These are phyloP conservation scores for Novumbra hubbsi DNA, from an alignment of 2,797 vertebrate genomes.

Conservation along the genomic window DNA sequence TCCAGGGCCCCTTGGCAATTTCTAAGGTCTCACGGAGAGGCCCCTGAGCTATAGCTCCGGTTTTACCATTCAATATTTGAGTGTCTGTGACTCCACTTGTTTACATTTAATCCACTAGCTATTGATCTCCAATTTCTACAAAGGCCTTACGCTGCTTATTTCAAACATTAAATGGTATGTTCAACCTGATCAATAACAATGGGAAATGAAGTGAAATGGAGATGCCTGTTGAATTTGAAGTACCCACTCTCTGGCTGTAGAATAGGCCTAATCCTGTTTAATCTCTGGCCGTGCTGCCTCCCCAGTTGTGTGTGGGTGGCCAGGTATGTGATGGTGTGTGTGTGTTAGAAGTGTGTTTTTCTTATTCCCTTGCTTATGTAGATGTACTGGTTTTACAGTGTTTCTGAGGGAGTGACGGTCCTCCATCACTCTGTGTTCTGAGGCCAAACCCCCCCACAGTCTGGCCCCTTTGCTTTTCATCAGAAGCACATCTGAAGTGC, in stretches of 20 bases:
- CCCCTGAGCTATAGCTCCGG: constrained; percentile 26
- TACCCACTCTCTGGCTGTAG: constrained; percentile 30
- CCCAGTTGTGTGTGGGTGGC: constrained; percentile 13
- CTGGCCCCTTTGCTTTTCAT: neutral
- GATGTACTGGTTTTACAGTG: neutral
- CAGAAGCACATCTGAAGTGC: neutral
- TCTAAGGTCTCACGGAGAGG: constrained; percentile 40
- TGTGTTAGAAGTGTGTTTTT: neutral
- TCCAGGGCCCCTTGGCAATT: constrained; percentile 40
- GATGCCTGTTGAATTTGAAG: constrained; percentile 59
- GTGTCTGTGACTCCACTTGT: constrained; percentile 73
- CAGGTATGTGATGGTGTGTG: constrained; percentile 11
- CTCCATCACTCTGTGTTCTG: neutral
- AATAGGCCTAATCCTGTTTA: constrained; percentile 31
- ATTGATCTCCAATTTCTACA: constrained; percentile 78
- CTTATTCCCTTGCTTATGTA: neutral
- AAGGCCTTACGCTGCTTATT: constrained; percentile 62
- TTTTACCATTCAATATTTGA: constrained; percentile 61
- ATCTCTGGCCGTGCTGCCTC: constrained; percentile 20
- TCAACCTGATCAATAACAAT: constrained; percentile 65
- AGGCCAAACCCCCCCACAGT: neutral
- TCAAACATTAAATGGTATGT: constrained; percentile 74
- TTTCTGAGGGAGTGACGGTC: neutral
- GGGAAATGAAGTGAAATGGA: constrained; percentile 60
- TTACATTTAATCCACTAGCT: constrained; percentile 79